Percentiles rank a stretch among this genome's conserved stretches.
These are phyloP conservation scores for Nebria brevicollis DNA, from an alignment of 2,888 invertebrate species.

Conservation along the genomic window DNA sequence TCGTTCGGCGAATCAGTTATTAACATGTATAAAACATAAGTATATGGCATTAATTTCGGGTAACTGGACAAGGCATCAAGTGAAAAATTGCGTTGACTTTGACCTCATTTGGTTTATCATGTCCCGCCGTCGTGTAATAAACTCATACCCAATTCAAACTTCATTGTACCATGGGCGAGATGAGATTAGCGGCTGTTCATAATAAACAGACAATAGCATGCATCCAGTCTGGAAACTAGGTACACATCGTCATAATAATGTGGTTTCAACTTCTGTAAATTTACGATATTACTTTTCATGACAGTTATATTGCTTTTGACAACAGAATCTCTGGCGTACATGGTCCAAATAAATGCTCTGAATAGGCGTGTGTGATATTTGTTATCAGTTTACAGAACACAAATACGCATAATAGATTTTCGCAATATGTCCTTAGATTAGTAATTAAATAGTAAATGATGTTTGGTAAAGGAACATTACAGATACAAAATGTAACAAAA, in stretches of 20 bases:
- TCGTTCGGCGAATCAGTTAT: neutral
- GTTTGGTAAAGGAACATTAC: too few relatives aligned
- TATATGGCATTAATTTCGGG: neutral
- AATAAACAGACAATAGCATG: neutral
- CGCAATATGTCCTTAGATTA: too few relatives aligned
- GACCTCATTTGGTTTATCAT: neutral
- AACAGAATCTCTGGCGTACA: neutral
- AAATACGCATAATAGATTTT: too few relatives aligned
- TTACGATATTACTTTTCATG: neutral
- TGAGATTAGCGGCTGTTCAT: neutral
- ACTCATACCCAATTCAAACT: neutral
- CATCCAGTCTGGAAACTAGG: neutral
- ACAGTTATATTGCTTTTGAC: neutral
- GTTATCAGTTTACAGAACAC: neutral
- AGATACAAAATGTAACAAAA: too few relatives aligned
- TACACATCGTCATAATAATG: neutral
- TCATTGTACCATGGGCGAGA: neutral
- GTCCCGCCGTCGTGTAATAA: neutral
- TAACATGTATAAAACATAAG: neutral
- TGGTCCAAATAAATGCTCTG: neutral
- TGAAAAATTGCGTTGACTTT: neutral
- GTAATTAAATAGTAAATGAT: too few relatives aligned
- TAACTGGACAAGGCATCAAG: neutral
- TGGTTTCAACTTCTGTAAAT: neutral
- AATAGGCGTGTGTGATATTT: neutral